Evolutionary conservation across 2,888 invertebrate species (phyloP), one percentile per base, ranked within the genome.

Genomic region (Eristalis tenax): DNA sequence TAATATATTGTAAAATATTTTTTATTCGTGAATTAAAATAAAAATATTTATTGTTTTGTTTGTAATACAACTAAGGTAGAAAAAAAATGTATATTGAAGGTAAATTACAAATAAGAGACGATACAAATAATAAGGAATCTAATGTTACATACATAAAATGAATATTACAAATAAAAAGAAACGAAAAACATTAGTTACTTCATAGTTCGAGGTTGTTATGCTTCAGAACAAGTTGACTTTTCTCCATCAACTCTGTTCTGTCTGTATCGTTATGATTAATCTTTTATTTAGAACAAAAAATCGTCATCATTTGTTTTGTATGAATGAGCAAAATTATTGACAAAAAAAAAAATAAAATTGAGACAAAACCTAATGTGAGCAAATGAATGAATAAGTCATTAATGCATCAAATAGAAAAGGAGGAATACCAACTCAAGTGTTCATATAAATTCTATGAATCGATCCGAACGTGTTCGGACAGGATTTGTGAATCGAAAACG

Each of bases 161-260:
- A 83, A 79, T 66, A 79, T 69, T 78, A 82, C 74, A 83, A 78
- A 66, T 70, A 80, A 74, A 80, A 56, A 71, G 38, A n/a, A 74
- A 80, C 61, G 71, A 65, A 18, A 22, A 43, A 61, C 59, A 65
- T 76, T 76, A 80, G 50, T 43, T 75, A 38, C 64, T 68, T 15
- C 43, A 50, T 56, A 28, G 50, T 70, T 66, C 63, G 64, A 76
- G 59, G 76, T 71, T 68, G 61, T 70, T 84, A 50, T 50, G 50
- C 74, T 69, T 59, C 40, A 56, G 11, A 43, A 43, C 35, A 38
- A 70, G 10, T 15, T 35, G 57, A 70, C 28, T 28, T 23, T 64
- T 32, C 50, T 68, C 38, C 4, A 26, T 77, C 23, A 18, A 11
- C 50, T 50, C 15, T 40, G 18, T 4, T 63, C 50, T 6, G 50